A percentile compares a stretch with the other conserved stretches of the same genome.
phyloP scores from a whole-genome alignment of 2,888 invertebrate genomes.

The Sphinx pinastri region DNA sequence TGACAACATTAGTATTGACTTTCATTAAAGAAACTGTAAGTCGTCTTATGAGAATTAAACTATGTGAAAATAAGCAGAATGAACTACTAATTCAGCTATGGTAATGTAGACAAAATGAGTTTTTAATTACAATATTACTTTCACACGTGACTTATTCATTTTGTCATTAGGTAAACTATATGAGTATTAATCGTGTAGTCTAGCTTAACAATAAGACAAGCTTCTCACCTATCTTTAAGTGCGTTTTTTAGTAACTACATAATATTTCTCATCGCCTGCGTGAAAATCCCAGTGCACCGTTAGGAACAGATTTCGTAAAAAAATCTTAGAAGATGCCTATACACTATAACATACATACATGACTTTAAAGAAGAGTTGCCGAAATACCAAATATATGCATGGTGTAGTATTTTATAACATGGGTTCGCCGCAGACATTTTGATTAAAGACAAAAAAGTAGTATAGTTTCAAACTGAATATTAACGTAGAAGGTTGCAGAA shows the following conservation, averaged over 20 bases:
- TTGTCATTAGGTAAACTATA: constrained; percentile 8
- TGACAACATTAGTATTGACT: background rate
- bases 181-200: constrained; percentile 1
- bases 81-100: background rate
- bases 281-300: too few relatives aligned
- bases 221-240: background rate
- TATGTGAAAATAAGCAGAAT: constrained; percentile 12
- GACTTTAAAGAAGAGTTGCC: too few relatives aligned
- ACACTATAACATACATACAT: too few relatives aligned
- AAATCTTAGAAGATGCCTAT: too few relatives aligned
- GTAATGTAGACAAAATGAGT: constrained; percentile 16
- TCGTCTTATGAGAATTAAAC: background rate
- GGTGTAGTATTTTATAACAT: too few relatives aligned
- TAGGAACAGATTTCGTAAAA: too few relatives aligned
- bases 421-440: too few relatives aligned
- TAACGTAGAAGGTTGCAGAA: too few relatives aligned
- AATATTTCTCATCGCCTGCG: too few relatives aligned
- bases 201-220: background rate
- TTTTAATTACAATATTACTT: constrained; percentile 22
- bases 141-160: background rate
- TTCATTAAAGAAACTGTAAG: constrained; percentile 4
- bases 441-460: too few relatives aligned
- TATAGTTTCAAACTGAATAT: too few relatives aligned
- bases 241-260: background rate
- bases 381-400: too few relatives aligned